Evolutionary conservation across 2,113 vertebrate genomes (phyloP).

Genomic region (Psilopsiagon aurifrons): DNA sequence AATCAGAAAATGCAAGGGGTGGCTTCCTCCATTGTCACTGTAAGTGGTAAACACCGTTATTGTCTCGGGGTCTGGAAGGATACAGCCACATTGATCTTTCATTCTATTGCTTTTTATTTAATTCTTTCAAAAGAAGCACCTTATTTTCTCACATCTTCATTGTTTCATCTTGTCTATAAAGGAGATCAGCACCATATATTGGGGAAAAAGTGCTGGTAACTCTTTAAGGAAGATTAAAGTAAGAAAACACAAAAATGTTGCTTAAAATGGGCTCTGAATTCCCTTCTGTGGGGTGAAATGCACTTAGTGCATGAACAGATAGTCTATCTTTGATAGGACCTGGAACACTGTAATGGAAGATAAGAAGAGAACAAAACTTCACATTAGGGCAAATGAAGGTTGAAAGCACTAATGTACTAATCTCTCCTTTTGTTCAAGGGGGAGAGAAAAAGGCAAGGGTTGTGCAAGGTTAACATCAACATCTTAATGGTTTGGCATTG

Average conservation of each 20-base stretch:
- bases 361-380: neutral
- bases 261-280: neutral
- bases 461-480: neutral
- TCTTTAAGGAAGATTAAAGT: neutral
- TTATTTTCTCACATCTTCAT: neutral
- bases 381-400: neutral
- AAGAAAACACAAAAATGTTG: neutral
- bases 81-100: neutral
- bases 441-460: neutral
- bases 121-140: neutral
- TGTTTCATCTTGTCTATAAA: neutral
- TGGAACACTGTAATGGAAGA: neutral
- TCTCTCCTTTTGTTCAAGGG: neutral
- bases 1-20: neutral
- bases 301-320: neutral
- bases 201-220: neutral
- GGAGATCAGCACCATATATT: neutral
- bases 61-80: neutral
- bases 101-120: neutral
- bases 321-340: neutral
- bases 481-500: neutral
- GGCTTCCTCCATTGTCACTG: neutral
- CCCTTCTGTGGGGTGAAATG: neutral
- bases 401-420: neutral
- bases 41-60: neutral